phyloP scores from a whole-genome alignment of 2,797 vertebrate genomes.

The Pelodytes ibericus region DNA sequence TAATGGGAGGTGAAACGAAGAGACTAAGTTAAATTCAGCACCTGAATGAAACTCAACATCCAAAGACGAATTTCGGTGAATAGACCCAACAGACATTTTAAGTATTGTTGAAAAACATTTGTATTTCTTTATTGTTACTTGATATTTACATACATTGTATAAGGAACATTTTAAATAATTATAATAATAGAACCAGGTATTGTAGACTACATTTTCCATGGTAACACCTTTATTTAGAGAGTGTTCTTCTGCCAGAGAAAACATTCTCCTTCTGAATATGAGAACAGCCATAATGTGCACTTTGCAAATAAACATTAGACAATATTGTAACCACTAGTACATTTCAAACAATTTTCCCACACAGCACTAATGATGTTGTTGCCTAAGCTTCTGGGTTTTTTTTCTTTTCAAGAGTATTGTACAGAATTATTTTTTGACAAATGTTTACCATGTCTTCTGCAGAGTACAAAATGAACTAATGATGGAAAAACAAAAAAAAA shows the following conservation, averaged over 20 bases:
- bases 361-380: conserved; percentile 60
- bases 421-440: conserved; percentile 60
- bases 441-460: conserved; percentile 61
- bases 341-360: conserved; percentile 64
- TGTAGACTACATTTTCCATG: too few relatives aligned
- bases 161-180: too few relatives aligned
- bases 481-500: conserved; percentile 60
- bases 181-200: too few relatives aligned
- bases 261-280: conserved; percentile 62
- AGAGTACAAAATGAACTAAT: conserved; percentile 63
- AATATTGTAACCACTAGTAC: conserved; percentile 66
- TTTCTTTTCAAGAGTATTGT: conserved; percentile 59
- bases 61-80: too few relatives aligned
- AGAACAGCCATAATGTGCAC: conserved; percentile 63
- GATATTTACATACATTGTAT: too few relatives aligned
- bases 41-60: too few relatives aligned
- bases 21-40: too few relatives aligned
- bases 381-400: conserved; percentile 59
- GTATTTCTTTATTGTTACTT: too few relatives aligned
- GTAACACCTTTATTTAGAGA: conserved; percentile 28
- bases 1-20: too few relatives aligned
- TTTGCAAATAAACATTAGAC: conserved; percentile 65
- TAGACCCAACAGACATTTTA: too few relatives aligned
- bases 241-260: conserved; percentile 43
- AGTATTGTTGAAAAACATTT: too few relatives aligned